Percentiles rank a stretch among this genome's conserved stretches.
Conservation (phyloP, 2,113 vertebrate genomes). For the Dicerorhinus sumatrensis region DNA sequence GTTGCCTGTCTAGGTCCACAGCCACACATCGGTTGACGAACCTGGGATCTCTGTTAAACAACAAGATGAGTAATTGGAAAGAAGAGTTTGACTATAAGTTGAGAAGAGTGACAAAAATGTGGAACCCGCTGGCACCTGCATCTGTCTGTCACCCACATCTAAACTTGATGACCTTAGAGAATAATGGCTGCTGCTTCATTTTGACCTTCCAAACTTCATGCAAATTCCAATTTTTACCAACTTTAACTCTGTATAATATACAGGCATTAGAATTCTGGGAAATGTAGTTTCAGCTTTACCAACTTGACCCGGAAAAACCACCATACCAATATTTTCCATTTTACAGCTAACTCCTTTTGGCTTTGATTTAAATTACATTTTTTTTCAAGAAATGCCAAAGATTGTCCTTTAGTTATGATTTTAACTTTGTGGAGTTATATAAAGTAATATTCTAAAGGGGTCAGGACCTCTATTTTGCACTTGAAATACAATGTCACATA, state of each 20-base stretch:
- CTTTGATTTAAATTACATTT: not conserved
- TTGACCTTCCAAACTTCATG: not conserved
- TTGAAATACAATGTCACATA: not conserved
- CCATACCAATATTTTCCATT: not conserved
- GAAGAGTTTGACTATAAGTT: not conserved
- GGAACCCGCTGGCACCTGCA: not conserved
- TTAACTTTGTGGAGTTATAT: constrained; percentile 25
- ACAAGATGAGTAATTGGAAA: not conserved
- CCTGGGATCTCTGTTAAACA: not conserved
- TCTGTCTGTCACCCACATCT: not conserved
- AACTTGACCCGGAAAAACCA: not conserved
- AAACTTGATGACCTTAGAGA: not conserved
- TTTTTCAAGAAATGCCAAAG: not conserved
- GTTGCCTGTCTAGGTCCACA: not conserved
- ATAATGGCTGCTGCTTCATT: not conserved
- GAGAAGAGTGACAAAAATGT: not conserved
- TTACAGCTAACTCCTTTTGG: not conserved
- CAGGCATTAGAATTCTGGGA: not conserved
- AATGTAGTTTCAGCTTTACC: not conserved
- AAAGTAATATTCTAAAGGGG: not conserved
- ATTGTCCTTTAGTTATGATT: not conserved
- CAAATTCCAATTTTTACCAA: not conserved
- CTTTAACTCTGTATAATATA: not conserved
- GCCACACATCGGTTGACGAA: not conserved
- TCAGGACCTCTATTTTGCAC: not conserved